Percentiles rank a stretch among this genome's conserved stretches.
Evolutionary conservation across 2,797 vertebrate genomes (phyloP).

Genomic region (Danio kyathit): DNA sequence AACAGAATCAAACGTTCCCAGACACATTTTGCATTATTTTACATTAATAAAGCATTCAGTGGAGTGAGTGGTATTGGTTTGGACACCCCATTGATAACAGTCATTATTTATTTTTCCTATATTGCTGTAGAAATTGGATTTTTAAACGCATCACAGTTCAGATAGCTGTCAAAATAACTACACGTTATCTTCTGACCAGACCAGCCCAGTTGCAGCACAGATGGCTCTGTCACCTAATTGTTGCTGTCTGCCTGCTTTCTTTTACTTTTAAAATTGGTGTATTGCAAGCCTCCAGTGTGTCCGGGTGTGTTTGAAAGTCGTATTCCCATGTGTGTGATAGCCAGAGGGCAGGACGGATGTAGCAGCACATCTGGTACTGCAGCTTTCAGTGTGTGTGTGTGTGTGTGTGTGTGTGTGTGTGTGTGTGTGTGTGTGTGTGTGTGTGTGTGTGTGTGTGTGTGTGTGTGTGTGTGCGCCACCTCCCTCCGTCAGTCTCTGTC

Average conservation of each 20-base stretch:
- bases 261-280: neutral
- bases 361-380: neutral
- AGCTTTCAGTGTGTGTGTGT: neutral
- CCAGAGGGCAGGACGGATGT: constrained; percentile 31
- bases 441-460: neutral
- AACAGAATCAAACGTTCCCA: too few relatives aligned
- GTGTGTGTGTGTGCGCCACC: too few relatives aligned
- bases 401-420: too few relatives aligned
- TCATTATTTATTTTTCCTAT: neutral
- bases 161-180: neutral
- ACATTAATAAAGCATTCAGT: neutral
- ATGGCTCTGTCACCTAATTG: neutral
- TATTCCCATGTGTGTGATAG: constrained; percentile 24
- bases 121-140: neutral
- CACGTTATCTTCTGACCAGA: neutral
- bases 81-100: neutral
- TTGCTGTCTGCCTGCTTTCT: neutral
- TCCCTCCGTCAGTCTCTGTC: constrained; percentile 1
- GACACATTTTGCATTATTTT: too few relatives aligned
- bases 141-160: too few relatives aligned
- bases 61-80: neutral
- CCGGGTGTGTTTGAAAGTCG: constrained; percentile 5
- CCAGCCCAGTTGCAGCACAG: neutral
- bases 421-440: too few relatives aligned
- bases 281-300: constrained; percentile 3